Evolutionary conservation across 1,140 invertebrate species (phyloP).

Genomic region (Cyclina sinensis): DNA sequence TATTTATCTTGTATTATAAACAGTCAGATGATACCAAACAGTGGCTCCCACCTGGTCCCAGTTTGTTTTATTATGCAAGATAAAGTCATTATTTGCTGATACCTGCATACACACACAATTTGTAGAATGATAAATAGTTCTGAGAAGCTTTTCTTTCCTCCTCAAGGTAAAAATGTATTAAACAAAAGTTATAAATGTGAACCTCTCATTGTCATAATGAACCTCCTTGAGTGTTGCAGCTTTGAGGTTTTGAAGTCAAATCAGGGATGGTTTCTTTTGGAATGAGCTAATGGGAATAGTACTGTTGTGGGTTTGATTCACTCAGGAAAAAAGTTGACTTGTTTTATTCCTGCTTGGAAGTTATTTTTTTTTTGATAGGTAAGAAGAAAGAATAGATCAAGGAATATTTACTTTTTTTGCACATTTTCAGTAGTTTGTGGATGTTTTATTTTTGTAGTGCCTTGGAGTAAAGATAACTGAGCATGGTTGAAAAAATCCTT

Average conservation of each 20-base stretch:
- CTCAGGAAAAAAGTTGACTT: not conserved
- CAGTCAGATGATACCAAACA: not conserved
- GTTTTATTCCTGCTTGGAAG: not conserved
- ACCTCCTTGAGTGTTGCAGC: not conserved
- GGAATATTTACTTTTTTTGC: not conserved
- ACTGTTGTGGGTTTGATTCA: not conserved
- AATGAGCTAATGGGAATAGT: not conserved
- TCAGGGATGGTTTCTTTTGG: not conserved
- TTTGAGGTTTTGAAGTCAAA: not conserved
- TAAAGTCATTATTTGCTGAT: conserved; percentile 26
- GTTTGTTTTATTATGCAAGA: not conserved
- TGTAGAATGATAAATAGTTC: not conserved
- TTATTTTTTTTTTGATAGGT: not conserved
- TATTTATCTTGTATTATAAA: conserved; percentile 18
- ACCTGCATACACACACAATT: not conserved
- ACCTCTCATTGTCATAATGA: not conserved
- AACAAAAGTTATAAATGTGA: not conserved
- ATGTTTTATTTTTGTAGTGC: not conserved
- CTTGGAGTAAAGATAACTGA: too few species aligned
- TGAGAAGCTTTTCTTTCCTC: not conserved
- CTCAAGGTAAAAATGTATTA: not conserved
- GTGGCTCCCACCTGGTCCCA: not conserved
- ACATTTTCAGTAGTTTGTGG: not conserved
- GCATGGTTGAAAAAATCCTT: too few species aligned
- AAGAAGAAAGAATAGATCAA: not conserved